These are phyloP conservation scores for Cyaniris semiargus DNA, from an alignment of 2,888 invertebrate species.

Conservation along the genomic window DNA sequence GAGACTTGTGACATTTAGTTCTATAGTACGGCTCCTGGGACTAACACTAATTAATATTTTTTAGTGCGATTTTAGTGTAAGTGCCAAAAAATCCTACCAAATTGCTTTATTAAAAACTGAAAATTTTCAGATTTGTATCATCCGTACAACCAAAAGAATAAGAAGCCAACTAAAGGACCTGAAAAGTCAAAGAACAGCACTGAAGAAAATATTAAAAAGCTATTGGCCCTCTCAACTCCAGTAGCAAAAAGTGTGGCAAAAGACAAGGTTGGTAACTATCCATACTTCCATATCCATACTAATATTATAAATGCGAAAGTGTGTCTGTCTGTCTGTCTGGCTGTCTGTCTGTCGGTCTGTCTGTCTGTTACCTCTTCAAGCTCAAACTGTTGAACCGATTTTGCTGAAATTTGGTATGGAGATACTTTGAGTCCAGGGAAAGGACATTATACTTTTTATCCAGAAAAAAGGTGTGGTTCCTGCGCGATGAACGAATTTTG, in stretches of 20 bases:
- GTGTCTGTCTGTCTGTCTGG: too few species aligned
- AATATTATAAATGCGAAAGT: too few species aligned
- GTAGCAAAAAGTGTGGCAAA: slow-evolving; percentile 57
- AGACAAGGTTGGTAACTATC: slow-evolving; percentile 64
- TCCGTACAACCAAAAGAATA: slow-evolving; percentile 49
- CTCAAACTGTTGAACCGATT: too few species aligned
- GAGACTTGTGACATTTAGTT: neutral
- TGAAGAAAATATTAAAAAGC: slow-evolving; percentile 72
- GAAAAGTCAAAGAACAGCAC: slow-evolving; percentile 49
- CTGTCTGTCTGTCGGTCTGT: too few species aligned
- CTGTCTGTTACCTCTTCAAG: too few species aligned
- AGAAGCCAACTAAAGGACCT: slow-evolving; percentile 47
- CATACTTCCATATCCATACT: too few species aligned
- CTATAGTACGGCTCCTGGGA: neutral
- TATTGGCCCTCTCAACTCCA: slow-evolving; percentile 70
- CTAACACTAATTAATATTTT: neutral
- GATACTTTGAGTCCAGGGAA: too few species aligned
- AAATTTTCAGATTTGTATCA: slow-evolving; percentile 40
- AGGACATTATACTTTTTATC: too few species aligned
- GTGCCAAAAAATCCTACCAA: too few species aligned
- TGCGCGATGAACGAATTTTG: too few species aligned
- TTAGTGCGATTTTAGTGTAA: neutral
- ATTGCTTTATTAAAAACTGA: neutral
- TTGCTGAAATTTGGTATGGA: too few species aligned
- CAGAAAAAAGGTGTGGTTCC: too few species aligned